Percentiles rank a stretch among this genome's conserved stretches.
Conservation (phyloP, 2,797 vertebrate species). For the Melanotaenia pygmaea region DNA sequence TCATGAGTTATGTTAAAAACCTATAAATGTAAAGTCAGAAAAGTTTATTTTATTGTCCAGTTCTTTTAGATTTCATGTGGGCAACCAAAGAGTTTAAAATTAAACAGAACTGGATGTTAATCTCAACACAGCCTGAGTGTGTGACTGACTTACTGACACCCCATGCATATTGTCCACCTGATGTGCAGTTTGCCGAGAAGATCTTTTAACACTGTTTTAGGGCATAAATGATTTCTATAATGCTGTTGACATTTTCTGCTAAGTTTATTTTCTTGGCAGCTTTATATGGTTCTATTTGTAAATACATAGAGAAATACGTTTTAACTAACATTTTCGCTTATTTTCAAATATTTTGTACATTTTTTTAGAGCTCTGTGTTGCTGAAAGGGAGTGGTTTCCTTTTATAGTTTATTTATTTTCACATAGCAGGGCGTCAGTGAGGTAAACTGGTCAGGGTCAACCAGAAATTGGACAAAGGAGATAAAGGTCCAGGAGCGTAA, state of each 20-base stretch:
- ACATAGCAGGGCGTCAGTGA: slow-evolving; percentile 72
- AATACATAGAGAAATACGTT: slow-evolving; percentile 84
- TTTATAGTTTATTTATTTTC: slow-evolving; percentile 86
- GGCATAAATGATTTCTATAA: slow-evolving; percentile 56
- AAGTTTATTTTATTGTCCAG: slow-evolving; percentile 77
- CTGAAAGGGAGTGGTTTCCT: slow-evolving; percentile 68
- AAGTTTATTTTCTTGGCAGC: slow-evolving; percentile 78
- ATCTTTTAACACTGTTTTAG: slow-evolving; percentile 41
- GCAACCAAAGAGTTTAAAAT: slow-evolving; percentile 92
- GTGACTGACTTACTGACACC: slow-evolving; percentile 23
- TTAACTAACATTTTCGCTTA: slow-evolving; percentile 84
- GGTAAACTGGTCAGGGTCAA: slow-evolving; percentile 9
- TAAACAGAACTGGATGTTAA: slow-evolving; percentile 77
- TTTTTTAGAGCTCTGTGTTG: slow-evolving; percentile 74
- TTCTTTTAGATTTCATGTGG: slow-evolving; percentile 81
- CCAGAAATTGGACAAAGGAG: slow-evolving; percentile 32
- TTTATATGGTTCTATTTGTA: slow-evolving; percentile 89
- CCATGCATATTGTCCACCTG: slow-evolving; percentile 1
- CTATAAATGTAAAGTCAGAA: slow-evolving; percentile 72
- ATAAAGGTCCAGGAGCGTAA: not conserved
- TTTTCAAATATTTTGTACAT: slow-evolving; percentile 85
- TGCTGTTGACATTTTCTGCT: slow-evolving; percentile 58
- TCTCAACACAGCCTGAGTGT: slow-evolving; percentile 65
- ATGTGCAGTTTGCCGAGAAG: slow-evolving; percentile 50
- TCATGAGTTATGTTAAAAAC: slow-evolving; percentile 72